Conservation (phyloP, 2,113 vertebrate genomes). For the Pardalotus punctatus region DNA sequence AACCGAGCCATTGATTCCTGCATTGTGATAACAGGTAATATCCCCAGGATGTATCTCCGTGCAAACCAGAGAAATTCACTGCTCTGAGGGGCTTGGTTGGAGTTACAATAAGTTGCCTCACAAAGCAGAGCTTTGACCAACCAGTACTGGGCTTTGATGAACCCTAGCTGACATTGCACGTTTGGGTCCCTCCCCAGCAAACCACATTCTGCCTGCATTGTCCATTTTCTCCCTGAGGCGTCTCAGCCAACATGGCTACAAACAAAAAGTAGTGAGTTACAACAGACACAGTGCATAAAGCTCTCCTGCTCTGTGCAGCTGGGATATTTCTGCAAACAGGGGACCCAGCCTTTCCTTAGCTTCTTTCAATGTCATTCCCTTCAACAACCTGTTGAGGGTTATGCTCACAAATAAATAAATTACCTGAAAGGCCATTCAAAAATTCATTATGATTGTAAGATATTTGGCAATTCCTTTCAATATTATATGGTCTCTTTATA, state of each 20-base stretch:
- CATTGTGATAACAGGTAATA: slow-evolving; percentile 91
- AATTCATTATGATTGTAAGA: background rate
- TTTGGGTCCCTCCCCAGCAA: background rate
- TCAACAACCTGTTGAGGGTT: background rate
- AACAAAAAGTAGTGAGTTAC: background rate
- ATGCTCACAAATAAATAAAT: background rate
- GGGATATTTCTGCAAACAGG: background rate
- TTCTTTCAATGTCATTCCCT: background rate
- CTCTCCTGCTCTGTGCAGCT: background rate
- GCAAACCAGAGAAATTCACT: background rate
- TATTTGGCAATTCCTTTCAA: background rate
- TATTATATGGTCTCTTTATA: background rate
- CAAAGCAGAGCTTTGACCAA: background rate
- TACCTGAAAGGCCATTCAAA: background rate
- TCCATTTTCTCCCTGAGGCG: background rate
- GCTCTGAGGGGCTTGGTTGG: background rate
- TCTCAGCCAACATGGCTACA: background rate
- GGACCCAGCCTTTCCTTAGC: background rate
- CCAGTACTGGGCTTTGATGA: background rate
- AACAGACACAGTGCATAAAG: background rate
- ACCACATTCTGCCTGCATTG: fast-evolving
- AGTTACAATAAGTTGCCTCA: background rate
- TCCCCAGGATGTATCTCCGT: background rate
- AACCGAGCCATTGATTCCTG: slow-evolving; percentile 89
- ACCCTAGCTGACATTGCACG: background rate